phyloP scores from a whole-genome alignment of 37 sponge, comb jelly and placozoan genomes.

The Ephydatia muelleri region DNA sequence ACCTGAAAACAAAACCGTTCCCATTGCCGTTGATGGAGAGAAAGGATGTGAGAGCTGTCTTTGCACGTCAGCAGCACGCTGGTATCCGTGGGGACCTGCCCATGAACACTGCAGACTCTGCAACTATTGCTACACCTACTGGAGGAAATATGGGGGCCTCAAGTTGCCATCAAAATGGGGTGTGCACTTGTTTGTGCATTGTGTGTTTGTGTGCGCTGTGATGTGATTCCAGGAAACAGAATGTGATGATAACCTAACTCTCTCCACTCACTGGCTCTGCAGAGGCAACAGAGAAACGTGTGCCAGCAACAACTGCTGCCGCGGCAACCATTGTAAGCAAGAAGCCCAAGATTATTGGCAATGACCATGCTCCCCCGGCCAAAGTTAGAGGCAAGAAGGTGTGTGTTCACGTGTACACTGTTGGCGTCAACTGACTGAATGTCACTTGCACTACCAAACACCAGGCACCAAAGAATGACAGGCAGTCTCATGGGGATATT shows the following conservation, averaged over 20 bases:
- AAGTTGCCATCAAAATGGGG: constrained; percentile 92
- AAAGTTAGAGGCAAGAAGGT: constrained; percentile 16
- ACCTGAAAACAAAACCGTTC: constrained; percentile 21
- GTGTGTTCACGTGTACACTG: background rate
- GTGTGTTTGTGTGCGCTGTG: background rate
- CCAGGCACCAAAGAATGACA: constrained; percentile 3
- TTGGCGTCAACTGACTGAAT: no score
- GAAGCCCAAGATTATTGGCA: background rate
- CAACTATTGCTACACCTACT: constrained; percentile 83
- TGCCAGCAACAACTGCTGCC: background rate
- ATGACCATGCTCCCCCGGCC: background rate
- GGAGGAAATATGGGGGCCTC: constrained; percentile 95
- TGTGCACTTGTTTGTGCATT: constrained; percentile 31
- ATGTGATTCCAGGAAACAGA: background rate
- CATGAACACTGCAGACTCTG: constrained; percentile 87
- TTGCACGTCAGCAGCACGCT: constrained; percentile 44
- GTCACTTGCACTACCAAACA: background rate
- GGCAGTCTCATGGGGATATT: constrained; percentile 42
- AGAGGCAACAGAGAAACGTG: constrained; percentile 14
- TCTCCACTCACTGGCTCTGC: background rate
- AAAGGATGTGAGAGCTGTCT: constrained; percentile 88
- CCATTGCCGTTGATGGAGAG: constrained; percentile 66
- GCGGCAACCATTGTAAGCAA: background rate
- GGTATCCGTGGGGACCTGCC: constrained; percentile 87
- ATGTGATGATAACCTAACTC: background rate